Conservation (phyloP, 1,140 invertebrate genomes). For the Drosophila equinoxialis region DNA sequence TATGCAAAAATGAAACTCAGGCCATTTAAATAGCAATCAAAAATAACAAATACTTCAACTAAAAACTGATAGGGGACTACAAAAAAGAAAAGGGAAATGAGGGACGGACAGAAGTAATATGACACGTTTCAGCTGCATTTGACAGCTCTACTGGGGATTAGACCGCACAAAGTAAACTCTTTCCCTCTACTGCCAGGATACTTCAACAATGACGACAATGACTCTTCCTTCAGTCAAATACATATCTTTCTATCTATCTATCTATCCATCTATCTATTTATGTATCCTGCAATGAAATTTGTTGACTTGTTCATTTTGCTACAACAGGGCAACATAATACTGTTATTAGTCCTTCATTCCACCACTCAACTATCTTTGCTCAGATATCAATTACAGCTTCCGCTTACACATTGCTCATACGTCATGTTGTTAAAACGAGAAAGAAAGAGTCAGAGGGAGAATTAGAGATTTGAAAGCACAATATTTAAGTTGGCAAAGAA, state of each 20-base stretch:
- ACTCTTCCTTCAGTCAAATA: background rate
- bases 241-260: no score
- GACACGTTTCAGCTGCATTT: conserved; percentile 41
- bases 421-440: conserved; percentile 32
- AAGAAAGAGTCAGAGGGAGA: background rate
- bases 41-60: conserved; percentile 30
- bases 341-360: conserved; percentile 50
- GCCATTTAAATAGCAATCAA: conserved; percentile 54
- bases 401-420: conserved; percentile 44
- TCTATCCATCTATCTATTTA: background rate
- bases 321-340: conserved; percentile 29
- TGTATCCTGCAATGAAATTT: conserved; percentile 16
- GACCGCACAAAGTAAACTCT: conserved; percentile 31
- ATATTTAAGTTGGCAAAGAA: conserved; percentile 68
- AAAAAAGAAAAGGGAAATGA: no score
- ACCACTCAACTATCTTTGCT: background rate
- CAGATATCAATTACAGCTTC: conserved; percentile 65
- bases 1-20: conserved; percentile 45
- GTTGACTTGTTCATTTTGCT: conserved; percentile 36
- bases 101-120: background rate
- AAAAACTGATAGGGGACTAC: conserved; percentile 12
- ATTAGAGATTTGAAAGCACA: conserved; percentile 13
- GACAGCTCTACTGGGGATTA: conserved; percentile 32
- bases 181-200: conserved; percentile 26
- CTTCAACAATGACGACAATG: conserved; percentile 38